Evolutionary conservation across 2,888 invertebrate species (phyloP).

Genomic region (Cheilosia pagana): DNA sequence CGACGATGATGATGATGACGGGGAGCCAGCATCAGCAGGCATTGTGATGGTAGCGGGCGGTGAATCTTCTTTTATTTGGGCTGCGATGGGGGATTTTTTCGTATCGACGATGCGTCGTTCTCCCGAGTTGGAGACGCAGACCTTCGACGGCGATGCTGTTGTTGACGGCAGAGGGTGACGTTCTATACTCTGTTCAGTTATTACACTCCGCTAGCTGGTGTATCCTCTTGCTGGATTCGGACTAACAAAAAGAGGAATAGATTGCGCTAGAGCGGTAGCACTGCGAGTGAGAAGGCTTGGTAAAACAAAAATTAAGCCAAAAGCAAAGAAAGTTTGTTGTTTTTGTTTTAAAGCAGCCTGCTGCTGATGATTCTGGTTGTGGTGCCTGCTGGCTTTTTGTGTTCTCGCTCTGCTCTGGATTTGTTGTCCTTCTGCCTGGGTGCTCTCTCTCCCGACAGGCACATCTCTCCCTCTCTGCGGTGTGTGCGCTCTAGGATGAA

Average conservation of each 20-base stretch:
- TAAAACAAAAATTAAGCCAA: slow-evolving; percentile 23
- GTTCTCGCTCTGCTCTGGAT: slow-evolving; percentile 9
- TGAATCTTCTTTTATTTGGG: slow-evolving; percentile 52
- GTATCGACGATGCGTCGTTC: slow-evolving; percentile 15
- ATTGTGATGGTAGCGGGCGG: slow-evolving; percentile 10
- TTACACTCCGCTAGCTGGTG: slow-evolving; percentile 17
- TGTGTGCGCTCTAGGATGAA: slow-evolving; percentile 70
- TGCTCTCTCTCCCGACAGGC: slow-evolving; percentile 11
- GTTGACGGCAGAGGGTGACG: slow-evolving; percentile 4
- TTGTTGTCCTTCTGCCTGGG: neutral
- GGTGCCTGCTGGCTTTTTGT: slow-evolving; percentile 10
- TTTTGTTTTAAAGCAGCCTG: slow-evolving; percentile 25
- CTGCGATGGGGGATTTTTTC: slow-evolving; percentile 13
- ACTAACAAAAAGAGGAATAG: slow-evolving; percentile 28
- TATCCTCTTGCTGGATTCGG: neutral
- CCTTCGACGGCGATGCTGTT: slow-evolving; percentile 19
- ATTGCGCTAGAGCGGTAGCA: slow-evolving; percentile 5
- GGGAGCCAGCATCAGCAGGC: slow-evolving; percentile 17
- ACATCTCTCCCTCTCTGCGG: slow-evolving; percentile 17
- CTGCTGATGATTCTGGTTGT: slow-evolving; percentile 30
- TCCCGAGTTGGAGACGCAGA: neutral
- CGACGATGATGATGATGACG: slow-evolving; percentile 20
- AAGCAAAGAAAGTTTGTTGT: slow-evolving; percentile 36
- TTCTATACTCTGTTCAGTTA: slow-evolving; percentile 37
- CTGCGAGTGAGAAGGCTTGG: slow-evolving; percentile 23